Percentiles rank a stretch among this genome's conserved stretches.
These are phyloP conservation scores for Xenus cinereus DNA, from an alignment of 2,113 vertebrate species.

Conservation along the genomic window DNA sequence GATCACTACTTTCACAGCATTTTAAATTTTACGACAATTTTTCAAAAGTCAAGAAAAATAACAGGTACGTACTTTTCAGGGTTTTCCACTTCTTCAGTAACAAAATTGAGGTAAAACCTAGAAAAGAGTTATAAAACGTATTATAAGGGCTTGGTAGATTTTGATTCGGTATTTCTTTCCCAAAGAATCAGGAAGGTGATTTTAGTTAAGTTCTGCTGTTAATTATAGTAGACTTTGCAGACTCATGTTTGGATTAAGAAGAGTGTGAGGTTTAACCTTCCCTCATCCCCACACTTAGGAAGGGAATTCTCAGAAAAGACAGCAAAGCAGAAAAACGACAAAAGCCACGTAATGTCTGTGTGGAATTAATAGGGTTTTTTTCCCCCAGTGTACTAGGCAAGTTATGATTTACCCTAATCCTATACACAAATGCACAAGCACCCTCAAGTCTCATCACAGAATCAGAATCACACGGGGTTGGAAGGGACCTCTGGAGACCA, in stretches of 20 bases:
- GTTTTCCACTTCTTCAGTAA: slow-evolving; percentile 94
- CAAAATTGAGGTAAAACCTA: slow-evolving; percentile 99
- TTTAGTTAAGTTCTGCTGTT: not conserved
- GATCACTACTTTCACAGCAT: not conserved
- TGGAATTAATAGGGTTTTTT: not conserved
- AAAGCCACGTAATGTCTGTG: not conserved
- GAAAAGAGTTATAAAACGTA: not conserved
- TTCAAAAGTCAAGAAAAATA: slow-evolving; percentile 2
- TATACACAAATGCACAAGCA: rapidly evolving
- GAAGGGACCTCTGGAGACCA: too few species aligned
- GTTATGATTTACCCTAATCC: not conserved
- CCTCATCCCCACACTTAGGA: not conserved
- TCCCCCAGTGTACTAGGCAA: not conserved
- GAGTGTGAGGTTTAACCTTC: not conserved
- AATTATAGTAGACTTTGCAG: not conserved
- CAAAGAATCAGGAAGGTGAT: not conserved
- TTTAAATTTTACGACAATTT: not conserved
- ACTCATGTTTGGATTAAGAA: not conserved
- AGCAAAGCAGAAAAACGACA: not conserved
- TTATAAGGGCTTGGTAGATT: not conserved
- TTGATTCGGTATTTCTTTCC: not conserved
- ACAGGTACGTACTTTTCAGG: slow-evolving; percentile 85
- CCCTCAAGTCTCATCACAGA: not conserved
- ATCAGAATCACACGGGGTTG: too few species aligned
- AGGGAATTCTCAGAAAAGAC: not conserved